phyloP scores from a whole-genome alignment of 2,797 vertebrate species.

The Rhinella marina region DNA sequence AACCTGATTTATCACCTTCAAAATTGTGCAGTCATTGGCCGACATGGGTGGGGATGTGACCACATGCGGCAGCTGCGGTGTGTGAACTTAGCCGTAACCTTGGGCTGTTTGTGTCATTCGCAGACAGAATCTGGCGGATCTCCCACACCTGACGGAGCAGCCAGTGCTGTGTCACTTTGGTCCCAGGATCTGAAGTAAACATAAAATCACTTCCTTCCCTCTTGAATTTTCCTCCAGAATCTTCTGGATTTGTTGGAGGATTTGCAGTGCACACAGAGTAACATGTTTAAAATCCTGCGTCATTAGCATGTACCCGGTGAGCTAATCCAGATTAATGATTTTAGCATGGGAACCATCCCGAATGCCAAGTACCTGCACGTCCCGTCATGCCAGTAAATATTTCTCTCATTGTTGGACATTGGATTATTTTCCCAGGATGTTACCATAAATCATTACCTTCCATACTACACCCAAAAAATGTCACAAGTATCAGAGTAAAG shows the following conservation, averaged over 20 bases:
- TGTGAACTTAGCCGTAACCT: background rate
- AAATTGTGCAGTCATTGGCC: no score
- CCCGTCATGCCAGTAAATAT: constrained; percentile 19
- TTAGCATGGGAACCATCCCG: constrained; percentile 32
- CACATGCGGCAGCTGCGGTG: no score
- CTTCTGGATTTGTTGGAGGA: background rate
- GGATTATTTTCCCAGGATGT: constrained; percentile 8
- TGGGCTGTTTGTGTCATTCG: background rate
- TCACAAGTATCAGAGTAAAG: no score
- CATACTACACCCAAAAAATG: background rate
- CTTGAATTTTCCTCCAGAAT: background rate
- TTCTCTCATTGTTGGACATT: background rate
- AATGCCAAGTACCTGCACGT: constrained; percentile 14
- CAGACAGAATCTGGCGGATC: background rate
- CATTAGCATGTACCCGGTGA: constrained; percentile 16
- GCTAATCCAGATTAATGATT: constrained; percentile 47
- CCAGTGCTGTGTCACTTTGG: background rate
- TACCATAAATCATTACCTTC: constrained; percentile 25
- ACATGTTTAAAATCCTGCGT: background rate
- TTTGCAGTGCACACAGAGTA: background rate
- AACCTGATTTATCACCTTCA: no score
- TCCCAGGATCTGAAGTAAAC: background rate
- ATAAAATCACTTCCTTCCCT: background rate
- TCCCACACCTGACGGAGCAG: background rate
- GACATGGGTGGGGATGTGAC: no score